Percentiles rank a stretch among this genome's conserved stretches.
Conservation (phyloP, 2,888 invertebrate genomes). For the Pardosa pseudoannulata region DNA sequence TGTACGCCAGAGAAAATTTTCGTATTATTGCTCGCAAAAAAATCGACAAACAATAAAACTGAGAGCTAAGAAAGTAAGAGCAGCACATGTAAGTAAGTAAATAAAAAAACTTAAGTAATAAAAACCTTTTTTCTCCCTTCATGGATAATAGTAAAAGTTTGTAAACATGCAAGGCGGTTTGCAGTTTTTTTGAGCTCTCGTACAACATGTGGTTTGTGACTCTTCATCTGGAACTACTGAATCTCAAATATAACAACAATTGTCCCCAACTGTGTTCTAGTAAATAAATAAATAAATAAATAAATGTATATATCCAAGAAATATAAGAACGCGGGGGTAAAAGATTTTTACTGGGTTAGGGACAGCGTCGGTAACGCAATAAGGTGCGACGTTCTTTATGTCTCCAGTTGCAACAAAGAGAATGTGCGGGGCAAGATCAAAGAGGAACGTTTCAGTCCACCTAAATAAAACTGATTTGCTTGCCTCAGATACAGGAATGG, state of each 20-base stretch:
- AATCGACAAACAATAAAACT: too few relatives aligned
- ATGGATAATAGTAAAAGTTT: slow-evolving; percentile 30
- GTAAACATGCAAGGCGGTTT: background rate
- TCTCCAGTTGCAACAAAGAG: slow-evolving; percentile 7
- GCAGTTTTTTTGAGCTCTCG: background rate
- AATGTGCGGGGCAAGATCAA: slow-evolving; percentile 47
- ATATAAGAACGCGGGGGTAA: background rate
- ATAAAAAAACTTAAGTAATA: background rate
- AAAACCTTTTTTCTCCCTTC: background rate
- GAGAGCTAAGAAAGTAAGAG: too few relatives aligned
- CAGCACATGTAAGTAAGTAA: too few relatives aligned
- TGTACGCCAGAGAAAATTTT: too few relatives aligned
- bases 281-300: slow-evolving; percentile 3
- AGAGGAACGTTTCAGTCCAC: slow-evolving; percentile 30
- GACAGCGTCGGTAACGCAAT: slow-evolving; percentile 44
- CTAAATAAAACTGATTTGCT: slow-evolving; percentile 66
- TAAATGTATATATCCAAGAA: slow-evolving; percentile 24
- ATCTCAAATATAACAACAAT: slow-evolving; percentile 44
- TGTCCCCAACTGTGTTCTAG: background rate
- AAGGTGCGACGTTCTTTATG: slow-evolving; percentile 23
- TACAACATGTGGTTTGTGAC: slow-evolving; percentile 29
- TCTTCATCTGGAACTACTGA: background rate
- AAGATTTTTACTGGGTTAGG: slow-evolving; percentile 45
- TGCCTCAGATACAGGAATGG: slow-evolving; percentile 39
- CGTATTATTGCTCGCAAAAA: too few relatives aligned